A percentile compares a stretch with the other conserved stretches of the same genome.
Evolutionary conservation across 2,888 invertebrate genomes (phyloP).

Genomic region (Podabrus alpinus): DNA sequence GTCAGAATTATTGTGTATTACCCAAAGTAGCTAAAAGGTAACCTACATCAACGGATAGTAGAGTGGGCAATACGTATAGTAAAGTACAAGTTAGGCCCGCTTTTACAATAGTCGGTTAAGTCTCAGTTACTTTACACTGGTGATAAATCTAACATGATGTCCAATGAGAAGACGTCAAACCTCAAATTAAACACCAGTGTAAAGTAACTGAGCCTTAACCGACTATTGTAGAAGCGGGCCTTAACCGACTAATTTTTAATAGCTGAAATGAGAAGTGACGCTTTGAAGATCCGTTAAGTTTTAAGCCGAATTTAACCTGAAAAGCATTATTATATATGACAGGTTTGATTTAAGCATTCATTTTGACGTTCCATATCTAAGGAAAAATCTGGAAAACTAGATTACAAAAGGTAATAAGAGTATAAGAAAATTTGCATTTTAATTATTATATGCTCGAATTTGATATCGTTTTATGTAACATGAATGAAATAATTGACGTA

Average conservation of each 20-base stretch:
- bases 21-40: not conserved
- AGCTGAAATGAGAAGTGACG: not conserved
- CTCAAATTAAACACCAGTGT: too few species aligned
- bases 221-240: too few species aligned
- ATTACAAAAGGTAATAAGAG: not conserved
- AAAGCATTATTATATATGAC: not conserved
- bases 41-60: not conserved
- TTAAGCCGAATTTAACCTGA: not conserved
- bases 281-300: not conserved
- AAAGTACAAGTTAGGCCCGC: too few species aligned
- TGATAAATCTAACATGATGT: too few species aligned
- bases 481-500: slow-evolving; percentile 8
- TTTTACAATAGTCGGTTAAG: too few species aligned
- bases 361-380: not conserved
- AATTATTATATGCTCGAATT: not conserved
- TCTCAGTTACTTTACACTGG: too few species aligned
- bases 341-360: not conserved
- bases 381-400: not conserved
- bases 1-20: not conserved
- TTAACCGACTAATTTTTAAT: not conserved
- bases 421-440: not conserved
- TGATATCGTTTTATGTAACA: not conserved
- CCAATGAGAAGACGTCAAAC: too few species aligned
- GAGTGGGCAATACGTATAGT: not conserved
- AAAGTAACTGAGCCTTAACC: too few species aligned